Conservation (phyloP, 2,888 invertebrate genomes). For the Apocheima hispidaria region DNA sequence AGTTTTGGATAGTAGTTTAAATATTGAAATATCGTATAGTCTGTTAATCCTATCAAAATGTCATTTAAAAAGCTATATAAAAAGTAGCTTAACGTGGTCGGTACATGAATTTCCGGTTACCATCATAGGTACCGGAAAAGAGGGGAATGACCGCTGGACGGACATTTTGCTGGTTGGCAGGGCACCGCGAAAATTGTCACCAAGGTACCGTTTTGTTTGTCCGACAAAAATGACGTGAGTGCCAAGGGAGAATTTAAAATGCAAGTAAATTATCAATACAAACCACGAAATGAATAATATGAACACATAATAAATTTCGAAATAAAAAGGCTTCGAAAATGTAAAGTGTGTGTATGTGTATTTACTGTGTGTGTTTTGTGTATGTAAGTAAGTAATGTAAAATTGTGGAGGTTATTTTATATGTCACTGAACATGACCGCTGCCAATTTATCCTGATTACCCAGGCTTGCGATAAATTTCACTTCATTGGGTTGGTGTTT, state of each 20-base stretch:
- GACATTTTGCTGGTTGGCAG: conserved; percentile 52
- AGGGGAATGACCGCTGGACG: conserved; percentile 65
- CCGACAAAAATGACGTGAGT: conserved; percentile 9
- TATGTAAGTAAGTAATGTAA: no score
- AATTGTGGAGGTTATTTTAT: conserved; percentile 34
- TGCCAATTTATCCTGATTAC: conserved; percentile 45
- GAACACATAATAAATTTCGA: not conserved
- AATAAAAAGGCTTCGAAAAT: not conserved
- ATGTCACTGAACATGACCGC: conserved; percentile 42
- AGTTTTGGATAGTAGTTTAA: not conserved
- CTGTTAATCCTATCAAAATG: conserved; percentile 12
- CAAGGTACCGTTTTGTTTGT: conserved; percentile 41
- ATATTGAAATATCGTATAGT: not conserved
- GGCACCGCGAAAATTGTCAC: conserved; percentile 59
- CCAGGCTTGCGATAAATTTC: conserved; percentile 42
- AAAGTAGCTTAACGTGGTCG: conserved; percentile 48
- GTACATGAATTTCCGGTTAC: conserved; percentile 63
- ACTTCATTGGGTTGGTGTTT: conserved; percentile 44
- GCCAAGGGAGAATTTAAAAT: conserved; percentile 9
- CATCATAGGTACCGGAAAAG: conserved; percentile 62
- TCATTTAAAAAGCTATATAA: conserved; percentile 34
- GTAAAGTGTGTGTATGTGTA: no score
- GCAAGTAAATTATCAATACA: not conserved
- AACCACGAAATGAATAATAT: not conserved
- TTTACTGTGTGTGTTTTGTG: no score